Evolutionary conservation across 2,888 invertebrate species (phyloP).

Genomic region (Drosophila macrospina): DNA sequence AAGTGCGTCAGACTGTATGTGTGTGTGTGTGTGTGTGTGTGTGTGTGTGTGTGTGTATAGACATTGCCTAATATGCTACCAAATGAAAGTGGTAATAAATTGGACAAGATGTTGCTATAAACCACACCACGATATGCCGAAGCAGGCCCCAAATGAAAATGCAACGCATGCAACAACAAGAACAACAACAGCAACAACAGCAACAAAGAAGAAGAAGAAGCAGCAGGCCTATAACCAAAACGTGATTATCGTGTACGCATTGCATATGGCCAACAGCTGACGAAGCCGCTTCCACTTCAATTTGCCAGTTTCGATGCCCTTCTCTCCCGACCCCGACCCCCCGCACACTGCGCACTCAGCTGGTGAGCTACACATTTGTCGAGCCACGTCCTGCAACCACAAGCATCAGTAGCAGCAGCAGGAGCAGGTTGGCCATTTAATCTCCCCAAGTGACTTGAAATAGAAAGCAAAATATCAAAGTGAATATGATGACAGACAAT

Average conservation of each 20-base stretch:
- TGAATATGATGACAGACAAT: slow-evolving; percentile 68
- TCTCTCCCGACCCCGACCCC: not conserved
- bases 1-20: slow-evolving; percentile 49
- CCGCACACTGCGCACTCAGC: not conserved
- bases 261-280: slow-evolving; percentile 71
- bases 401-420: slow-evolving; percentile 41
- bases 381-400: slow-evolving; percentile 47
- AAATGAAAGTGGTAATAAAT: slow-evolving; percentile 83
- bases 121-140: slow-evolving; percentile 72
- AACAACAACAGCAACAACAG: slow-evolving; percentile 46
- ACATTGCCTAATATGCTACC: slow-evolving; percentile 80
- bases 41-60: slow-evolving; percentile 34
- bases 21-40: slow-evolving; percentile 27
- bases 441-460: slow-evolving; percentile 75
- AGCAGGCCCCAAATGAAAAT: slow-evolving; percentile 47
- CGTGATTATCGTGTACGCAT: slow-evolving; percentile 73
- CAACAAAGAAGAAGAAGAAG: slow-evolving; percentile 44
- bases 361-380: slow-evolving; percentile 26
- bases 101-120: slow-evolving; percentile 83
- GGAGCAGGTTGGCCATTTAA: slow-evolving; percentile 67
- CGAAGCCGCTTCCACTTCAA: slow-evolving; percentile 53
- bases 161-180: slow-evolving; percentile 63
- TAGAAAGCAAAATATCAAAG: slow-evolving; percentile 78
- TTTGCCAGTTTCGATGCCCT: slow-evolving; percentile 32
- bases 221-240: slow-evolving; percentile 55